Conservation (phyloP, 2,888 invertebrate genomes). For the Scaeva pyrastri region DNA sequence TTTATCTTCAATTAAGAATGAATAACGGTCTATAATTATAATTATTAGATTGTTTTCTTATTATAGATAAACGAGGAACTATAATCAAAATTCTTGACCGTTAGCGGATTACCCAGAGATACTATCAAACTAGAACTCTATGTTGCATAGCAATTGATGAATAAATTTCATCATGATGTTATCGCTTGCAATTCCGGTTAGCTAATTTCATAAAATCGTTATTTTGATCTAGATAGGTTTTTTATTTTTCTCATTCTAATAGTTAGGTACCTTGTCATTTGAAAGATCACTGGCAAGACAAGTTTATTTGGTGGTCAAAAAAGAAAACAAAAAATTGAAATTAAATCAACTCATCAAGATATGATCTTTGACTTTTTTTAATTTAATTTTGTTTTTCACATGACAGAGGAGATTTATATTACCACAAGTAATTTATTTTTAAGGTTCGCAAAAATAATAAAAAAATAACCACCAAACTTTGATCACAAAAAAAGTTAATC, state of each 20-base stretch:
- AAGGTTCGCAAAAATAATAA: neutral
- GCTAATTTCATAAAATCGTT: neutral
- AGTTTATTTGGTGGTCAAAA: constrained; percentile 1
- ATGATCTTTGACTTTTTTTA: neutral
- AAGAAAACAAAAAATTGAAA: neutral
- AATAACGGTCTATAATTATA: too few relatives aligned
- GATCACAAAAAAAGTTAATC: constrained; percentile 25
- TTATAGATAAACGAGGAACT: too few relatives aligned
- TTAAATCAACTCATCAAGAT: neutral
- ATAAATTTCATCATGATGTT: neutral
- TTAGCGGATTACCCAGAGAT: neutral
- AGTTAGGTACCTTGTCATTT: neutral
- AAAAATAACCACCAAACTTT: neutral
- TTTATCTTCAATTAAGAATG: too few relatives aligned
- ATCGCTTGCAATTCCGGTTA: constrained; percentile 25
- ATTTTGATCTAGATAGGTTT: constrained; percentile 27
- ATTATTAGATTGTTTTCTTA: too few relatives aligned
- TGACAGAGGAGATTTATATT: constrained; percentile 8
- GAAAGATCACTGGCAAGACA: constrained; percentile 32
- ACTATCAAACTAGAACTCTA: neutral
- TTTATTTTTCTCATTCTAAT: neutral
- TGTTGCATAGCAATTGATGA: constrained; percentile 13
- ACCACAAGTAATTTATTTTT: neutral
- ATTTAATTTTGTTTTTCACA: neutral
- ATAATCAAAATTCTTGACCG: neutral